Conservation (phyloP, 2,888 invertebrate species). For the Aleiodes alternator region DNA sequence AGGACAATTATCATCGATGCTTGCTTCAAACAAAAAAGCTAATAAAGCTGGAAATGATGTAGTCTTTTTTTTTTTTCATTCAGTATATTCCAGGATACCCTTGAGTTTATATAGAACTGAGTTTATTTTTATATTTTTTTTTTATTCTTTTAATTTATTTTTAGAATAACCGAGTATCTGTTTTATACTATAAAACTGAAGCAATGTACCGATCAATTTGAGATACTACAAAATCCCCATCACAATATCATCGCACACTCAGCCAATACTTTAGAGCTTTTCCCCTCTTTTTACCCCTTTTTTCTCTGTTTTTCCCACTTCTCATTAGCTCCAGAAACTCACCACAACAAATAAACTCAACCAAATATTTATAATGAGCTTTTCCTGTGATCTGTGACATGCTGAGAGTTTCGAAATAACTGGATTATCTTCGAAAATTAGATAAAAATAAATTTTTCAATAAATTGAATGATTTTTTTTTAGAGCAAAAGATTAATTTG, state of each 20-base stretch:
- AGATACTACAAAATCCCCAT: conserved; percentile 26
- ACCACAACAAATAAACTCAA: conserved; percentile 25
- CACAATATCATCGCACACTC: conserved; percentile 23
- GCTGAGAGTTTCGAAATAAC: no score
- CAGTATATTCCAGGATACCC: conserved; percentile 50
- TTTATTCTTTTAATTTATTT: conserved; percentile 62
- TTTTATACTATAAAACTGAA: conserved; percentile 1
- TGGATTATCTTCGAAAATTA: no score
- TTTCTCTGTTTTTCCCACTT: neutral
- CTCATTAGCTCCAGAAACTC: neutral
- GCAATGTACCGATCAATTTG: neutral
- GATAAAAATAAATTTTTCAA: no score
- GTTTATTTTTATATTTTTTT: no score
- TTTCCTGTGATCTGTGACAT: neutral
- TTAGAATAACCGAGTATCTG: conserved; percentile 56
- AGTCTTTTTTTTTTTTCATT: neutral
- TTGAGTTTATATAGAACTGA: conserved; percentile 62
- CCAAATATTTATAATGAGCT: conserved; percentile 20
- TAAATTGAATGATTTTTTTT: no score
- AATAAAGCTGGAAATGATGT: no score
- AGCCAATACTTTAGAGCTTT: conserved; percentile 20
- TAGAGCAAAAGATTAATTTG: no score
- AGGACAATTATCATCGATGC: no score
- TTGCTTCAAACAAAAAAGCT: no score
- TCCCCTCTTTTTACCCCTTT: neutral